phyloP scores from a whole-genome alignment of 1,140 invertebrate species.

The Neodiprion virginianus region DNA sequence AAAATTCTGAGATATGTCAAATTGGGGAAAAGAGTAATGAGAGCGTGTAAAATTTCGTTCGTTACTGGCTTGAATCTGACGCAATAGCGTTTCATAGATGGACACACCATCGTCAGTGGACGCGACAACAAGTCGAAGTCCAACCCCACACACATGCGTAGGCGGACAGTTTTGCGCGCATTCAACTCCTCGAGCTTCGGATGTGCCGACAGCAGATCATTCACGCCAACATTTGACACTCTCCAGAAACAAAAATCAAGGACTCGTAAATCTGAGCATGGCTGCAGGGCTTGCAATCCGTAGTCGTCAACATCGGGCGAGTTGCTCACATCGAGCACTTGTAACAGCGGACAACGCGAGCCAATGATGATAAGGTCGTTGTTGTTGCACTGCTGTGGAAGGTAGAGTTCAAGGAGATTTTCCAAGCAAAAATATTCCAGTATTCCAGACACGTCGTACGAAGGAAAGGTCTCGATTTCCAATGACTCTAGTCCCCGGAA shows the following conservation, averaged over 20 bases:
- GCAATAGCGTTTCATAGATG: background rate
- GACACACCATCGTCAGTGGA: background rate
- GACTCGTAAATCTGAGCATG: background rate
- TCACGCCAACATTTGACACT: background rate
- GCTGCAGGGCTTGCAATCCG: background rate
- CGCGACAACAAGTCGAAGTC: background rate
- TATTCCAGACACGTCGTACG: background rate
- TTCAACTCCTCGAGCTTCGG: background rate
- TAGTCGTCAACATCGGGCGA: background rate
- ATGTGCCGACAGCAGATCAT: background rate
- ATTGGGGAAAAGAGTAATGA: background rate
- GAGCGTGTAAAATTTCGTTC: background rate
- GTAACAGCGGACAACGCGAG: background rate
- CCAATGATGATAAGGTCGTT: background rate
- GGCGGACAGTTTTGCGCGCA: background rate
- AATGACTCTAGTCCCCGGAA: background rate
- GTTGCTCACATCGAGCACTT: background rate
- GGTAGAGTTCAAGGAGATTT: background rate
- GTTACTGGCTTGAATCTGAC: background rate
- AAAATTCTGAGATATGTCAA: background rate
- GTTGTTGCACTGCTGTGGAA: background rate
- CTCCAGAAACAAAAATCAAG: background rate
- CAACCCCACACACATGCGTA: background rate
- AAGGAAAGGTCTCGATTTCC: background rate
- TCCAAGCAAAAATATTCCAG: background rate